phyloP scores from a whole-genome alignment of 2,113 vertebrate genomes.

The Gulo gulo region DNA sequence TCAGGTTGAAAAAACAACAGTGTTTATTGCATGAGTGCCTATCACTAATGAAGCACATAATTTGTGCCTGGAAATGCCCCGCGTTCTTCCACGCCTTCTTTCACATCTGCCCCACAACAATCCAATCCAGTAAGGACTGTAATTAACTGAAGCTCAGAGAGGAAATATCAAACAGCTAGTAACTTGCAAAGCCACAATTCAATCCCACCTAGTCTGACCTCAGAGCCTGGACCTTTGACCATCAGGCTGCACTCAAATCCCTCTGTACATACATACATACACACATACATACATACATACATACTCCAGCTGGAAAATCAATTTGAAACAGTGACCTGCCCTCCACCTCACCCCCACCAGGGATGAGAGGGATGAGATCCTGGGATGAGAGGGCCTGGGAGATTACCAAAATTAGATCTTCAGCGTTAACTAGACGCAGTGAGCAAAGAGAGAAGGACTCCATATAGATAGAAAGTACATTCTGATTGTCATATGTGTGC shows the following conservation, averaged over 20 bases:
- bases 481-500: background rate
- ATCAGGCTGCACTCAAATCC: background rate
- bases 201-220: background rate
- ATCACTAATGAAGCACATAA: background rate
- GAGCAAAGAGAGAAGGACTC: background rate
- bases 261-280: no score
- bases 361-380: background rate
- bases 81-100: background rate
- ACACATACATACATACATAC: background rate
- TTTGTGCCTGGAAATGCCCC: background rate
- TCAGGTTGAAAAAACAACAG: background rate
- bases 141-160: constrained; percentile 18
- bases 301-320: background rate
- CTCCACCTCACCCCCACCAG: background rate
- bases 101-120: background rate
- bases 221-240: background rate
- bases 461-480: background rate
- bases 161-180: background rate
- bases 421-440: background rate
- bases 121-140: background rate
- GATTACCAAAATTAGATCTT: background rate
- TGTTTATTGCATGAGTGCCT: background rate
- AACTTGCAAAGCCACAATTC: background rate
- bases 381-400: background rate
- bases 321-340: background rate